Evolutionary conservation across 1,140 invertebrate genomes (phyloP).

Genomic region (Periplaneta americana): DNA sequence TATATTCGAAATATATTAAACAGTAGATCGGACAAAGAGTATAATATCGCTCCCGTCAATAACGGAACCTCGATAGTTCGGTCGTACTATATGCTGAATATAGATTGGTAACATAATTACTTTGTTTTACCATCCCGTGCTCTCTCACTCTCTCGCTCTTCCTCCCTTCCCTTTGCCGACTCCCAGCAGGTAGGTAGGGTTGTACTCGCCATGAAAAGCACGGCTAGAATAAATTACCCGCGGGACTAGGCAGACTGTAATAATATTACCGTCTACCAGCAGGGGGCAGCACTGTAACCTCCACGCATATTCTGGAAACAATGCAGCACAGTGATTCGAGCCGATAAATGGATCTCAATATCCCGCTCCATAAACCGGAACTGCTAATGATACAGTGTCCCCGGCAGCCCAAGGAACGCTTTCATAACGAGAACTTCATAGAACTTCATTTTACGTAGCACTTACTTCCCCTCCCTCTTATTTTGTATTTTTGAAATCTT

Average conservation of each 20-base stretch:
- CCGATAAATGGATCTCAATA: neutral
- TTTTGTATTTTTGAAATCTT: neutral
- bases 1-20: too few relatives aligned
- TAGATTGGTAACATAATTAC: conserved; percentile 10
- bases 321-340: neutral
- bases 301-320: neutral
- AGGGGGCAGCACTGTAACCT: neutral
- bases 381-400: neutral
- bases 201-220: neutral
- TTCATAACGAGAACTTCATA: neutral
- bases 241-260: neutral
- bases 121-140: conserved; percentile 12
- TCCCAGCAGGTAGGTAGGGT: neutral
- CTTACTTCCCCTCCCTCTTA: too few relatives aligned
- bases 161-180: conserved; percentile 5
- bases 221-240: neutral
- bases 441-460: too few relatives aligned
- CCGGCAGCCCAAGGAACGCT: neutral
- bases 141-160: neutral
- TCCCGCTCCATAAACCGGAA: neutral
- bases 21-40: too few relatives aligned
- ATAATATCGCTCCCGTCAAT: neutral
- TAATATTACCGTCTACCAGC: neutral
- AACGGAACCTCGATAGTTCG: neutral
- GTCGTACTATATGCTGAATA: neutral